These are phyloP conservation scores for Melanaphis sacchari DNA, from an alignment of 1,140 invertebrate genomes.

Conservation along the genomic window DNA sequence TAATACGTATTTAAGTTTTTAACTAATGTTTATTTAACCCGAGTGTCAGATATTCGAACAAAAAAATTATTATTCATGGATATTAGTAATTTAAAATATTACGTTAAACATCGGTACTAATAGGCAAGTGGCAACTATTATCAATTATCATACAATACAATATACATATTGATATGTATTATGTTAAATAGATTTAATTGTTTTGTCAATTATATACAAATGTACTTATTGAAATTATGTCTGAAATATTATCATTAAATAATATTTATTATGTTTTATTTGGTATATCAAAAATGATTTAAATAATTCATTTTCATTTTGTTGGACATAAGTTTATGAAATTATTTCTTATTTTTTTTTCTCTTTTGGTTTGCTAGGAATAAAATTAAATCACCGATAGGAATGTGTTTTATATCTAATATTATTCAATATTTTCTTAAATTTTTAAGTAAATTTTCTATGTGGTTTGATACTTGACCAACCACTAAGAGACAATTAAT, in stretches of 20 bases:
- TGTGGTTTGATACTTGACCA: too few relatives aligned
- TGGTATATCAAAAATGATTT: background rate
- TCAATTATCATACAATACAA: background rate
- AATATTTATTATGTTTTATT: background rate
- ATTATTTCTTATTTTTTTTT: too few relatives aligned
- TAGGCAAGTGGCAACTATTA: background rate
- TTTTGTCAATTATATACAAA: background rate
- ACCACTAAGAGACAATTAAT: too few relatives aligned
- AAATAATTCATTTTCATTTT: too few relatives aligned
- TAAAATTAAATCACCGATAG: too few relatives aligned
- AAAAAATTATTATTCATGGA: background rate
- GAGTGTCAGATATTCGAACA: background rate
- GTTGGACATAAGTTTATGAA: too few relatives aligned
- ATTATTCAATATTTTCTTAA: too few relatives aligned
- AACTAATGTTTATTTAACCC: background rate
- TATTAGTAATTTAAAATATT: conserved; percentile 1
- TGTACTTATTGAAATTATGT: background rate
- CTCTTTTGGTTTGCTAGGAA: too few relatives aligned
- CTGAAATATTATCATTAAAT: background rate
- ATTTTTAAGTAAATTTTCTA: too few relatives aligned
- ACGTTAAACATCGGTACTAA: background rate
- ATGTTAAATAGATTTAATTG: background rate
- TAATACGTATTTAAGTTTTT: background rate
- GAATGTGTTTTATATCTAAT: too few relatives aligned
- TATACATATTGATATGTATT: background rate